Evolutionary conservation across 2,113 vertebrate species (phyloP).

Genomic region (Cairina moschata): DNA sequence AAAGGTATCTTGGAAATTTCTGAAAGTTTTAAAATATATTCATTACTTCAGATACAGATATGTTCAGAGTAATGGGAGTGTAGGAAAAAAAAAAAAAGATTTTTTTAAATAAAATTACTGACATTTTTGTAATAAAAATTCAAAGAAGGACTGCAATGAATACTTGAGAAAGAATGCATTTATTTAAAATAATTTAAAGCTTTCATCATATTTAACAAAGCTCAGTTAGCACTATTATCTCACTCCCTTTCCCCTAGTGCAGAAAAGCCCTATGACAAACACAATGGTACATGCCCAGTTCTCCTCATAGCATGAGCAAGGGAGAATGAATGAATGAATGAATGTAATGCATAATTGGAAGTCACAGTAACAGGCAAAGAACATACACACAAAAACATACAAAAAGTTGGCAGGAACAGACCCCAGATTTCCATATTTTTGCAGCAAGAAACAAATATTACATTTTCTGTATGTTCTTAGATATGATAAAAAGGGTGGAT

Average conservation of each 20-base stretch:
- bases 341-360: not conserved
- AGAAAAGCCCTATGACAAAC: not conserved
- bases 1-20: not conserved
- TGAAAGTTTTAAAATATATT: not conserved
- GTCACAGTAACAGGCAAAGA: conserved; percentile 23
- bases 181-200: not conserved
- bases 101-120: not conserved
- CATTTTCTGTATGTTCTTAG: not conserved
- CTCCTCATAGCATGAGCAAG: not conserved
- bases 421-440: not conserved
- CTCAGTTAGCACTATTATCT: not conserved
- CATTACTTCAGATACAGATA: not conserved
- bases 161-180: not conserved
- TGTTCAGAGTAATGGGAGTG: accelerated
- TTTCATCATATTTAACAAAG: not conserved
- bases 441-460: not conserved
- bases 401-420: not conserved
- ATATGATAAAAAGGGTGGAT: not conserved
- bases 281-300: not conserved
- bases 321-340: not conserved
- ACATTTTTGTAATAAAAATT: not conserved
- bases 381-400: not conserved
- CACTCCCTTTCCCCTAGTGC: not conserved
- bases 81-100: not conserved
- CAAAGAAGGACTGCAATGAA: not conserved